Percentiles rank a stretch among this genome's conserved stretches.
Evolutionary conservation across 2,797 vertebrate species (phyloP).

Genomic region (Podargus strigoides): DNA sequence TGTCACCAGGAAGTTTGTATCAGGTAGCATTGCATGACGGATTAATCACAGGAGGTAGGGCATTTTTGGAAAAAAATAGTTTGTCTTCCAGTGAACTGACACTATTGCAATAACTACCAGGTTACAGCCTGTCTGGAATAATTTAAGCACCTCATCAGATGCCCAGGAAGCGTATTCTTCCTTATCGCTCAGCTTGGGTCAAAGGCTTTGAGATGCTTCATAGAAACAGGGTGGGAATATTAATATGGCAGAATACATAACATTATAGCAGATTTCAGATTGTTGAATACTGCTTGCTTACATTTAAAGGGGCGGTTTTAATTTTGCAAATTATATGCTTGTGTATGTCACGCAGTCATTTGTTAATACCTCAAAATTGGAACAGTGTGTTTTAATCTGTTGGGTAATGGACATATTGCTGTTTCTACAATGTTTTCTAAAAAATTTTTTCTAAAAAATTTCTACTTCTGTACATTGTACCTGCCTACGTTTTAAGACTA

Average conservation of each 20-base stretch:
- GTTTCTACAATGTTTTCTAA: too few species aligned
- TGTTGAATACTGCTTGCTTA: not conserved
- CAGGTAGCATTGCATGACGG: not conserved
- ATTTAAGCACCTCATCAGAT: slow-evolving; percentile 58
- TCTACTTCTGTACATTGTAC: too few species aligned
- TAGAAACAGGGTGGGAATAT: not conserved
- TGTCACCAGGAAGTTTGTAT: slow-evolving; percentile 13
- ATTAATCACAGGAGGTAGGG: slow-evolving; percentile 25
- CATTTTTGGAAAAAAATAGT: slow-evolving; percentile 4
- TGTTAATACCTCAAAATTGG: not conserved
- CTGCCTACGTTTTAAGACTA: not conserved
- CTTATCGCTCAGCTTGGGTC: not conserved
- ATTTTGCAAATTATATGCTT: not conserved
- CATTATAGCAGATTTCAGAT: not conserved
- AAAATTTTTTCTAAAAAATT: too few species aligned
- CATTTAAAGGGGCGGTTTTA: not conserved
- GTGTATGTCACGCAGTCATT: not conserved
- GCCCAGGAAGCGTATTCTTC: not conserved
- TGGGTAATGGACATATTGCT: not conserved
- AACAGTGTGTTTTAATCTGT: not conserved
- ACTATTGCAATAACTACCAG: slow-evolving; percentile 38
- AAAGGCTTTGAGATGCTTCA: not conserved
- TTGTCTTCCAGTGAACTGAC: slow-evolving; percentile 26
- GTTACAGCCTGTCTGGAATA: slow-evolving; percentile 60
- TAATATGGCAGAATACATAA: not conserved